Conservation (phyloP, 2,113 vertebrate species). For the Sinosuthora webbiana region DNA sequence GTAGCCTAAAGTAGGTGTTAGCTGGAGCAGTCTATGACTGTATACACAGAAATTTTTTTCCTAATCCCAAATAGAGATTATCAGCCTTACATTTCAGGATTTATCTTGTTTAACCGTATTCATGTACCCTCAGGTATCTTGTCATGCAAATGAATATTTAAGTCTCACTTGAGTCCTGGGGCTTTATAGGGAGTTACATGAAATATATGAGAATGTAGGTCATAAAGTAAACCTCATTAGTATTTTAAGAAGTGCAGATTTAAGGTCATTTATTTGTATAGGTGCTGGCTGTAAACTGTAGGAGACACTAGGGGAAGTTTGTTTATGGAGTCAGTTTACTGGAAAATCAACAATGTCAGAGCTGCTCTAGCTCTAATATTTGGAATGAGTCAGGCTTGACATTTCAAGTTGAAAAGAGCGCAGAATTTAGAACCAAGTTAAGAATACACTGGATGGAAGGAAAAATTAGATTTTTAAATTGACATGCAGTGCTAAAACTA, state of each 20-base stretch:
- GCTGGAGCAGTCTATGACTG: neutral
- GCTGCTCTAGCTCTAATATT: neutral
- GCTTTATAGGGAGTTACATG: rapidly evolving
- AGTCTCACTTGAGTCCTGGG: neutral
- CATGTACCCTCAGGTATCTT: neutral
- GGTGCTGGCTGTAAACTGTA: neutral
- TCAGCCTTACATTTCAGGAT: neutral
- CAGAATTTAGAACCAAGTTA: conserved; percentile 16
- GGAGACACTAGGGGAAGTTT: neutral
- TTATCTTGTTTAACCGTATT: neutral
- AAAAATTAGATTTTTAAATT: conserved; percentile 5
- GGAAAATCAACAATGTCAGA: conserved; percentile 6
- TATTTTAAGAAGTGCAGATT: neutral
- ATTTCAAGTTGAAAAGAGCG: conserved; percentile 6
- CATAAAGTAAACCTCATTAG: neutral
- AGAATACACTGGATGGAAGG: conserved; percentile 16
- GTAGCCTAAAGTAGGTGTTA: neutral
- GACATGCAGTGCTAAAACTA: conserved; percentile 17
- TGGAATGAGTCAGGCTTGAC: conserved; percentile 32
- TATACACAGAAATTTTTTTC: neutral
- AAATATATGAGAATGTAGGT: neutral
- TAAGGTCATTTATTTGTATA: neutral
- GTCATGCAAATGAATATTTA: neutral
- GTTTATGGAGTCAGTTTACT: neutral
- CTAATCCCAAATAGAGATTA: neutral